These are phyloP conservation scores for Stegodyphus dumicola DNA, from an alignment of 1,140 invertebrate species.

Conservation along the genomic window DNA sequence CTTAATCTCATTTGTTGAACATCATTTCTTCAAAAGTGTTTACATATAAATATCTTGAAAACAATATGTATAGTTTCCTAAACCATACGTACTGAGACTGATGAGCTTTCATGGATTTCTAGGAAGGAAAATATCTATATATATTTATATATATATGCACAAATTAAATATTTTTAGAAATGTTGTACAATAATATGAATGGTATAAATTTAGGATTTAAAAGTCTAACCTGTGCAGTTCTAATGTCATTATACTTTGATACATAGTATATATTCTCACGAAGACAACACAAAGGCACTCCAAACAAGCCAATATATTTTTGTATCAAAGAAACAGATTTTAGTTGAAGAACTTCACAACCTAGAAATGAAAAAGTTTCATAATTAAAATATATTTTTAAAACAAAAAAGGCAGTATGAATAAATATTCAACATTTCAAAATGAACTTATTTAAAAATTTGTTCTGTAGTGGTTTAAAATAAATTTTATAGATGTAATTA, in stretches of 20 bases:
- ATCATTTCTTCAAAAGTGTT: no score
- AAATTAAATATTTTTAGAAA: no score
- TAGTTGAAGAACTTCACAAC: constrained; percentile 33
- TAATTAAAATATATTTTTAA: no score
- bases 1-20: no score
- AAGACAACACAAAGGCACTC: constrained; percentile 12
- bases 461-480: no score
- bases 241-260: constrained; percentile 22
- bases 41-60: constrained; percentile 90
- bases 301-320: constrained; percentile 32
- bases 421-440: no score
- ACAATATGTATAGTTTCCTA: constrained; percentile 86
- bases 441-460: no score
- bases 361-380: neutral
- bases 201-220: no score
- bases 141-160: no score
- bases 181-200: no score
- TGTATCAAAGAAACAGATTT: constrained; percentile 29
- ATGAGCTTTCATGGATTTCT: constrained; percentile 71
- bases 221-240: constrained; percentile 13
- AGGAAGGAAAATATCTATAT: constrained; percentile 5
- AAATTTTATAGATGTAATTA: no score
- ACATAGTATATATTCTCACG: neutral
- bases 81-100: constrained; percentile 93
- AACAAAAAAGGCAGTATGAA: no score